Evolutionary conservation across 2,113 vertebrate species (phyloP).

Genomic region (Tenrec ecaudatus): DNA sequence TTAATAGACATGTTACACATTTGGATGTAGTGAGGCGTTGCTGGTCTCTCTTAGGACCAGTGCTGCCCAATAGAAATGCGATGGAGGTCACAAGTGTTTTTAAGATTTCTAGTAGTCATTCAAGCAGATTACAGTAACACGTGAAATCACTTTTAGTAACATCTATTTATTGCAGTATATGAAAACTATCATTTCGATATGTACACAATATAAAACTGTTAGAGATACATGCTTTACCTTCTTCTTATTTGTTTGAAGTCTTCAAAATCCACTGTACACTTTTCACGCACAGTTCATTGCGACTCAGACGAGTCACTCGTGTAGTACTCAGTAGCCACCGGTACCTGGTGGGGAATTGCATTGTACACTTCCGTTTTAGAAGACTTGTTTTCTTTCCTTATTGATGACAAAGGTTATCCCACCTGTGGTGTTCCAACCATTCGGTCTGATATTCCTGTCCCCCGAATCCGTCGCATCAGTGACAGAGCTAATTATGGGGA

Average conservation of each 20-base stretch:
- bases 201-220: not conserved
- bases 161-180: not conserved
- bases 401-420: conserved; percentile 83
- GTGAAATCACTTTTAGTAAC: not conserved
- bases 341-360: not conserved
- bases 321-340: not conserved
- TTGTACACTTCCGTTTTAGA: not conserved
- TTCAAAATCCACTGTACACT: not conserved
- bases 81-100: not conserved
- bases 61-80: not conserved
- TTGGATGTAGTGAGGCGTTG: not conserved
- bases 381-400: not conserved
- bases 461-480: conserved; percentile 86
- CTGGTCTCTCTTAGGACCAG: not conserved
- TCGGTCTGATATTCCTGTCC: conserved; percentile 89
- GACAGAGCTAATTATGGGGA: conserved; percentile 93
- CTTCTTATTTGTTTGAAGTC: not conserved
- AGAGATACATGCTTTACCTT: not conserved
- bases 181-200: not conserved
- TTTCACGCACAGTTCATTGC: not conserved
- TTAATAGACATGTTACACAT: not conserved
- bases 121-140: conserved; percentile 3
- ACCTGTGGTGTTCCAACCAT: conserved; percentile 89
- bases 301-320: not conserved
- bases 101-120: conserved; percentile 3